Evolutionary conservation across 1,140 invertebrate species (phyloP).

Genomic region (Oryctes rhinoceros): DNA sequence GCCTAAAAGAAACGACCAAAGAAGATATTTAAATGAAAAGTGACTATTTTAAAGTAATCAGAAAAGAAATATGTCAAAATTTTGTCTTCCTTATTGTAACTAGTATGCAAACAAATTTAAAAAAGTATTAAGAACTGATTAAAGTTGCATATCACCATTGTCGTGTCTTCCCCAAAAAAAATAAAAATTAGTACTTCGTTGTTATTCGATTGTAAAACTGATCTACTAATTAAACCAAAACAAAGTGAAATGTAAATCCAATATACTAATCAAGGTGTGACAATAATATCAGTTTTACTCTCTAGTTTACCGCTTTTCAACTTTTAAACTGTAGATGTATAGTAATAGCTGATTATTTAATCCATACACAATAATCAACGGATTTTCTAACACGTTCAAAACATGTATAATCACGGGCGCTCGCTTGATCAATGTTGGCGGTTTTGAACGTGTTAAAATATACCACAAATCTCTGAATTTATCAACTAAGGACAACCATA

Average conservation of each 20-base stretch:
- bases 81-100: conserved; percentile 40
- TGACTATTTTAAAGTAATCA: conserved; percentile 12
- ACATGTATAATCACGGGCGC: not conserved
- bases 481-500: conserved; percentile 26
- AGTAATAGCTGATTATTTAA: not conserved
- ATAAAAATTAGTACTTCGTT: conserved; percentile 13
- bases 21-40: conserved; percentile 7
- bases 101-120: conserved; percentile 31
- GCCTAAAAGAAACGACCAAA: conserved; percentile 11
- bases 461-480: not conserved
- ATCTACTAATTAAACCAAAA: not conserved
- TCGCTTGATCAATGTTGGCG: not conserved
- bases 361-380: not conserved
- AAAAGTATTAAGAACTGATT: conserved; percentile 14
- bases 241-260: not conserved
- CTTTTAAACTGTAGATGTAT: conserved; percentile 9
- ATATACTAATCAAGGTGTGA: not conserved
- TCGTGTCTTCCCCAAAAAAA: conserved; percentile 37
- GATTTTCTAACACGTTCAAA: not conserved
- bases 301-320: conserved; percentile 3
- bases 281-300: conserved; percentile 41
- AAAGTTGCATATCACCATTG: conserved; percentile 41
- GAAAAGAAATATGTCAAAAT: conserved; percentile 14
- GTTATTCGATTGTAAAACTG: conserved; percentile 21
- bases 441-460: not conserved